These are phyloP conservation scores for Oxycera nigricornis DNA, from an alignment of 2,888 invertebrate species.

Conservation along the genomic window DNA sequence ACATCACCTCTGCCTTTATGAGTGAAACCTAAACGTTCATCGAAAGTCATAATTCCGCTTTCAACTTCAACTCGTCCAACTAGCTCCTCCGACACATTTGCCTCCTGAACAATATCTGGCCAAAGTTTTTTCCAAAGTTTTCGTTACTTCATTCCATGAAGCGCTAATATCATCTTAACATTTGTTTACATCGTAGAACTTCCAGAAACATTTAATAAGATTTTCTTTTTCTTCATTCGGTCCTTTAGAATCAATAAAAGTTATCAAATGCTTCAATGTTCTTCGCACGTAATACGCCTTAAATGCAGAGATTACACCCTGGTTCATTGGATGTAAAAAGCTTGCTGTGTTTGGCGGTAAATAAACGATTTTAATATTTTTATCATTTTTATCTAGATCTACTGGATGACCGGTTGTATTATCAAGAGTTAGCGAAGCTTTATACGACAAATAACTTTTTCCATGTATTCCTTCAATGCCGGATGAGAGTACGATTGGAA, in stretches of 20 bases:
- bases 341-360: too few species aligned
- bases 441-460: neutral
- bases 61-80: neutral
- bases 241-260: neutral
- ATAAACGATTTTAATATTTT: too few species aligned
- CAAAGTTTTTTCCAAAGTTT: neutral
- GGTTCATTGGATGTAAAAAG: neutral
- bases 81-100: neutral
- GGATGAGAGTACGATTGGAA: neutral
- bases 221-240: neutral
- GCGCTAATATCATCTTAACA: neutral
- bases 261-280: neutral
- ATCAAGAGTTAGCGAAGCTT: neutral
- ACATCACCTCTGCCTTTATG: neutral
- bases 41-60: neutral
- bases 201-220: neutral
- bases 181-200: neutral
- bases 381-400: too few species aligned
- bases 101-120: neutral
- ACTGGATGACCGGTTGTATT: neutral
- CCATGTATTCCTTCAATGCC: neutral
- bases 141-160: neutral
- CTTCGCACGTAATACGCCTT: neutral
- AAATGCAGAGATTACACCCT: neutral
- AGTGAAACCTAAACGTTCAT: neutral